A percentile compares a stretch with the other conserved stretches of the same genome.
These are phyloP conservation scores for Eurypyga helias DNA, from an alignment of 2,113 vertebrate genomes.

Conservation along the genomic window DNA sequence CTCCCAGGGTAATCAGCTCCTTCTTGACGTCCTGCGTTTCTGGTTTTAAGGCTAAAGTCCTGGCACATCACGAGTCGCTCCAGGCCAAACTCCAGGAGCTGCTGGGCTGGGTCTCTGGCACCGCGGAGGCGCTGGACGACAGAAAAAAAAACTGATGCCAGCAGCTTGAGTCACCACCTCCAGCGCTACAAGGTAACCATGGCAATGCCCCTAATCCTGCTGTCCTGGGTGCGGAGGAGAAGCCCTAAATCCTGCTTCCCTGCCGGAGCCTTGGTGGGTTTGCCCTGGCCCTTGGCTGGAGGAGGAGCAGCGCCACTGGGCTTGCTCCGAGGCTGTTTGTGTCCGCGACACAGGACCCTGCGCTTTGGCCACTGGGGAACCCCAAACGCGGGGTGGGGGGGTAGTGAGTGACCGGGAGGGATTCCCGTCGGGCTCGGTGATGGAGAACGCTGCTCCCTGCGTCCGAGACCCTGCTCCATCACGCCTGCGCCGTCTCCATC, in stretches of 20 bases:
- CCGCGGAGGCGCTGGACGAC: conserved; percentile 3
- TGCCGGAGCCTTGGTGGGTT: neutral
- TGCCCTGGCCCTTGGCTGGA: neutral
- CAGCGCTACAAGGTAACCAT: conserved; percentile 79
- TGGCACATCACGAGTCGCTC: conserved; percentile 71
- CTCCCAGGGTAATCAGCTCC: rapidly evolving
- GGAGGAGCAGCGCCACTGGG: neutral
- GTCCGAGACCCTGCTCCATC: neutral
- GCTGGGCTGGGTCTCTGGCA: conserved; percentile 79
- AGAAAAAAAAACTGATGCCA: neutral
- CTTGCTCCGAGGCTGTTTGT: neutral
- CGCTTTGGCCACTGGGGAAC: neutral
- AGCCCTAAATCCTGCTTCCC: conserved; percentile 38
- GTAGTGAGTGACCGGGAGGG: neutral
- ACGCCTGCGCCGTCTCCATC: neutral
- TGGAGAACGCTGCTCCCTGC: neutral
- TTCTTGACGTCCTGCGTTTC: rapidly evolving
- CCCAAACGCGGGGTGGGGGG: neutral
- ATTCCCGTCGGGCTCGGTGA: neutral
- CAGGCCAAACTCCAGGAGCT: conserved; percentile 78
- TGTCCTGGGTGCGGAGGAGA: neutral
- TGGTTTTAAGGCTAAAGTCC: conserved; percentile 64
- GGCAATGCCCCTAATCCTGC: conserved; percentile 46
- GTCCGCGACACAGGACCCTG: rapidly evolving
- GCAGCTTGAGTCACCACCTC: conserved; percentile 71